A percentile compares a stretch with the other conserved stretches of the same genome.
phyloP scores from a whole-genome alignment of 2,888 invertebrate species.

The Phortica okadai region DNA sequence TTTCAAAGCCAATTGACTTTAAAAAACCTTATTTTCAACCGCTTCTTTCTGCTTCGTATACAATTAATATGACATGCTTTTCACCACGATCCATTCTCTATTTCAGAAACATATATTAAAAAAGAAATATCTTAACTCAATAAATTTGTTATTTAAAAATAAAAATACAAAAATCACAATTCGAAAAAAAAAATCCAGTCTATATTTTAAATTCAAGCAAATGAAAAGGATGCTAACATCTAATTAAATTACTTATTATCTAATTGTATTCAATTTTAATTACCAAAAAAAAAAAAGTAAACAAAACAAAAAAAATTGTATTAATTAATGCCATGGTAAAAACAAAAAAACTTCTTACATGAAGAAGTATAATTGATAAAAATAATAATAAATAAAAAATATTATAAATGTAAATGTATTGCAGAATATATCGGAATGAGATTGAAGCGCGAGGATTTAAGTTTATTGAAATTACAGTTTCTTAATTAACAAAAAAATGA shows the following conservation, averaged over 20 bases:
- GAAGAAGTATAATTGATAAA: not conserved
- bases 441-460: conserved; percentile 68
- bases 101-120: conserved; percentile 4
- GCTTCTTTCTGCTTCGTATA: not conserved
- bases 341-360: not conserved
- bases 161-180: conserved; percentile 5
- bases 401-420: not conserved
- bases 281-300: conserved; percentile 41
- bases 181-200: not conserved
- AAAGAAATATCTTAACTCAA: not conserved
- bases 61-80: not conserved
- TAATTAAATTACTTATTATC: conserved; percentile 10
- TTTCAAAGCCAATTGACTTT: conserved; percentile 21
- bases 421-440: not conserved
- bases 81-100: not conserved
- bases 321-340: conserved; percentile 11
- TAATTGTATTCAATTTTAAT: conserved; percentile 59
- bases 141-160: not conserved
- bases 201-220: conserved; percentile 5
- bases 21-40: not conserved
- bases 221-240: not conserved
- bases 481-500: conserved; percentile 76
- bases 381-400: conserved; percentile 1
- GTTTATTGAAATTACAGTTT: conserved; percentile 78
- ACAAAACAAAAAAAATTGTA: conserved; percentile 30